Base-by-base conservation (phyloP, 1,140 invertebrate genomes). In the Ladona fulva region DNA sequence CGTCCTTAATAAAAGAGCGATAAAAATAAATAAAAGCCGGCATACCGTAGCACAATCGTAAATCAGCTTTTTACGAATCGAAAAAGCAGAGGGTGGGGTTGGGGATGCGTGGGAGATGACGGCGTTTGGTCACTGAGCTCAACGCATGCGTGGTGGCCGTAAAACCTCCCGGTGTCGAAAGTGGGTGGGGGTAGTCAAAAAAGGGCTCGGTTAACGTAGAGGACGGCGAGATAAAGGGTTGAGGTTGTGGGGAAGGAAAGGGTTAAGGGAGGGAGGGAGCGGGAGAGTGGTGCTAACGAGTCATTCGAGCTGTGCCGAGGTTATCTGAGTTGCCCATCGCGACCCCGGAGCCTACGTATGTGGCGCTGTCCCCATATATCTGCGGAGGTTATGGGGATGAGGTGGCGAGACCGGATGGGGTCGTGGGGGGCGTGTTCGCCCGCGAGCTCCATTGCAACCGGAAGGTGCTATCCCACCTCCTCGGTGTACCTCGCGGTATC, bases 311-410 rank as follows among this genome's bases (percentile, higher is more conserved):
- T 66, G 5, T 12, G 52, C 3, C 52, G 52, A 66, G 52, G 52
- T 66, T 66, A 66, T 66, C 52, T 66, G 52, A 66, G 52, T 66
- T 66, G 52, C 52, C 52, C 52, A 66, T 66, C 52, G 52, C 52
- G 52, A 66, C 52, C 52, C 52, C 52, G n/a, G 52, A 66, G 52
- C 12, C 52, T 66, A 66, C 52, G 52, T 66, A 66, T 66, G 52
- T 12, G 52, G n/a, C 14, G 52, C n/a, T 66, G 52, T 66, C 52
- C 52, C 52, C 52, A 66, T 66, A 66, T 66, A 66, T 66, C 52
- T 66, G 52, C 52, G 52, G 52, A 66, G 52, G n/a, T 16, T 16
- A 66, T 3, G 3, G 52, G 52, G 52, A 22, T 66, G 52, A 12
- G n/a, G 16, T 66, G 52, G 52, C 14, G 52, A 66, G 29, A 66